Evolutionary conservation across 2,888 invertebrate genomes (phyloP).

Genomic region (Macrophya alboannulata): DNA sequence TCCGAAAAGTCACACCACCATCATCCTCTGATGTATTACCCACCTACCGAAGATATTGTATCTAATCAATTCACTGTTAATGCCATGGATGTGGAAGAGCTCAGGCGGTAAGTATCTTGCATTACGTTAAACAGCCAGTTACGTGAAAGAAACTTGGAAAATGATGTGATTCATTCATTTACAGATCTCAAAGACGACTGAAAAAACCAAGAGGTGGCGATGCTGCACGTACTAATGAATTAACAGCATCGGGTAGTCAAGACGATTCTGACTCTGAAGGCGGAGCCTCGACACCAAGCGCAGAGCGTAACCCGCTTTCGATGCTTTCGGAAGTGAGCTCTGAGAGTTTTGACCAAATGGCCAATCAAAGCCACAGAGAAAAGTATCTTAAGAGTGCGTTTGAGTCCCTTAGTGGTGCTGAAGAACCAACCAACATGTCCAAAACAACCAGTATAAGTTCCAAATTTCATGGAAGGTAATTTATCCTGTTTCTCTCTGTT

Average conservation of each 20-base stretch:
- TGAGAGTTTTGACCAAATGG: conserved; percentile 84
- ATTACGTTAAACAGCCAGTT: conserved; percentile 55
- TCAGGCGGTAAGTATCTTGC: conserved; percentile 83
- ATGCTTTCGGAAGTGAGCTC: conserved; percentile 88
- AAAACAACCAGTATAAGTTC: conserved; percentile 79
- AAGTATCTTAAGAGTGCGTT: conserved; percentile 86
- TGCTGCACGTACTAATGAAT: conserved; percentile 73
- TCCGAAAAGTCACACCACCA: conserved; percentile 83
- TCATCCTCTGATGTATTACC: conserved; percentile 87
- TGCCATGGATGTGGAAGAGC: conserved; percentile 93
- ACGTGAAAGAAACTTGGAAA: neutral
- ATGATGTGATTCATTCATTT: conserved; percentile 9
- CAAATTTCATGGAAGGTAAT: conserved; percentile 78
- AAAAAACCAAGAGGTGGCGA: conserved; percentile 73
- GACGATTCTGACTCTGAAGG: conserved; percentile 86
- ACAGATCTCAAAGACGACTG: conserved; percentile 74
- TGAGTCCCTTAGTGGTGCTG: conserved; percentile 87
- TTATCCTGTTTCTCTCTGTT: neutral
- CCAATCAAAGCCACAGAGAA: conserved; percentile 81
- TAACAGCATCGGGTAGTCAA: conserved; percentile 82
- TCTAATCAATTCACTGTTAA: conserved; percentile 92
- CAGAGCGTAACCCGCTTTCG: conserved; percentile 88
- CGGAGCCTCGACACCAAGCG: conserved; percentile 90
- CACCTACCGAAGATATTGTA: conserved; percentile 84
- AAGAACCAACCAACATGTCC: conserved; percentile 76